Evolutionary conservation across 2,797 vertebrate species (phyloP), one percentile per base, ranked within the genome.

Genomic region (Mus minutoides): DNA sequence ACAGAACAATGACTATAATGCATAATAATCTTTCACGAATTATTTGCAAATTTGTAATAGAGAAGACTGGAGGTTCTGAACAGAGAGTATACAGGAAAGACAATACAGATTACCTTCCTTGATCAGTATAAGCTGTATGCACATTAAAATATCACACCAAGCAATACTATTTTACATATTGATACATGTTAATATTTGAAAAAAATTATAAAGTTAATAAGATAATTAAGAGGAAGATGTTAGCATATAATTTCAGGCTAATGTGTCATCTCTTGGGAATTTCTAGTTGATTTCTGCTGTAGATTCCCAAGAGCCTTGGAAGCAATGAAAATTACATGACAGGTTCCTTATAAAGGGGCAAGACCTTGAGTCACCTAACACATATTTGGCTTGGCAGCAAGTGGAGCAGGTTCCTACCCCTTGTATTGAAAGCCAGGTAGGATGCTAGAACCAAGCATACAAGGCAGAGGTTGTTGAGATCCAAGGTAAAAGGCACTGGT

Each of bases 391-490:
- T 82, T 69, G 6, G 26, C 8, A 31, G 43, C 54, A 54, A 34
- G 67, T 37, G 26, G 37, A 58, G 83, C 34, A 92, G 46, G 4
- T n/a, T 90, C 3, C 1, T 67, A 22, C 69, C 62, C 4, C 17
- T 24, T 88, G 2, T 37, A 37, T 40, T 17, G 16, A 60, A 37
- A 95, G 14, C 13, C 79, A 96, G 94, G 94, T 97, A 95, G 89
- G 95, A 69, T 71, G 10, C 34, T 22, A 60, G 40, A 19, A 54
- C 37, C 9, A 73, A 79, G 34, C 17, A 19, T 37, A 82, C 9
- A 46, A 83, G 58, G 86, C 43, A 24, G 31, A 84, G 31, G 58
- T 14, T 56, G 2, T 67, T 46, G 49, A 94, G 29, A 40, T 5
- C 10, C 16, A 40, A 80, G 26, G 10, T 67, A 64, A 31, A 82